Percentiles rank a stretch among this genome's conserved stretches.
phyloP scores from a whole-genome alignment of 2,888 invertebrate genomes.

The Platycnemis pennipes region DNA sequence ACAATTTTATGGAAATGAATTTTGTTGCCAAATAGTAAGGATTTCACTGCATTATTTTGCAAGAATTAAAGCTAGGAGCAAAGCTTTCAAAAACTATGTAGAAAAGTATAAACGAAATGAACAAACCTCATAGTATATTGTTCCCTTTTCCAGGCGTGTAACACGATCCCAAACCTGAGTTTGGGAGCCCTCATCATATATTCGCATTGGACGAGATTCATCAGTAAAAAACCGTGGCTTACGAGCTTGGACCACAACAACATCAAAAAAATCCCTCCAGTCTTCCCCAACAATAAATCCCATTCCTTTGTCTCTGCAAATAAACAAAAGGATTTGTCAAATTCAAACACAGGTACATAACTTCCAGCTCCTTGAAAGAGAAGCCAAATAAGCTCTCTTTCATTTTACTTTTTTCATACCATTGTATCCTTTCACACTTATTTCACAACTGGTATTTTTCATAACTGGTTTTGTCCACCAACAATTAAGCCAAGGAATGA shows the following conservation, averaged over 20 bases:
- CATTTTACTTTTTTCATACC: too few species aligned
- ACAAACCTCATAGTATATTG: constrained; percentile 94
- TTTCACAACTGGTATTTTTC: too few species aligned
- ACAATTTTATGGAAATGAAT: too few species aligned
- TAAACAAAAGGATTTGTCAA: constrained; percentile 64
- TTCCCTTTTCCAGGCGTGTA: constrained; percentile 90
- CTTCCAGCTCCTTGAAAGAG: too few species aligned
- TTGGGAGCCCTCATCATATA: constrained; percentile 90
- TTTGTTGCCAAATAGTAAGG: too few species aligned
- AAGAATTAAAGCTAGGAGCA: too few species aligned
- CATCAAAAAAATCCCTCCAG: constrained; percentile 96
- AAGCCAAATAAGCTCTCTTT: too few species aligned
- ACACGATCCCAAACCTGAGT: constrained; percentile 96
- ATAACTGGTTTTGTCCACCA: too few species aligned
- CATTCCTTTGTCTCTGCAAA: constrained; percentile 93
- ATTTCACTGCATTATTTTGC: too few species aligned
- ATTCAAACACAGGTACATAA: not conserved
- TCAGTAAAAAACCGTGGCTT: constrained; percentile 98
- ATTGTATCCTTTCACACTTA: too few species aligned
- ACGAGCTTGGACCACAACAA: constrained; percentile 95
- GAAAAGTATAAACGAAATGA: constrained; percentile 23
- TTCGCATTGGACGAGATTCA: constrained; percentile 92
- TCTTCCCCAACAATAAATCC: constrained; percentile 91
- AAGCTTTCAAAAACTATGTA: constrained; percentile 33
- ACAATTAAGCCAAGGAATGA: too few species aligned